Evolutionary conservation across 2,797 vertebrate genomes (phyloP).

Genomic region (Nyctibius grandis): DNA sequence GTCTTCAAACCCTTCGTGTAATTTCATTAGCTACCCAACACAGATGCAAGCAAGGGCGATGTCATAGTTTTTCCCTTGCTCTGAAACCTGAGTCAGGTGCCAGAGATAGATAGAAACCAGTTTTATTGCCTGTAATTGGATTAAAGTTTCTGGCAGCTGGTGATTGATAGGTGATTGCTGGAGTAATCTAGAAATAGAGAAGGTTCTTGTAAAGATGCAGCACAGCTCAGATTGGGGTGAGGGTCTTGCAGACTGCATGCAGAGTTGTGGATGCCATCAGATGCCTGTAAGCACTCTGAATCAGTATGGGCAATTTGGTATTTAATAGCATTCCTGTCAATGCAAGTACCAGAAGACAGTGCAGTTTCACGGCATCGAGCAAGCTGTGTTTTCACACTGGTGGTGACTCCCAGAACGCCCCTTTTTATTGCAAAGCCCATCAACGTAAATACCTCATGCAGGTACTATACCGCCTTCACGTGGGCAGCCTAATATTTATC

Average conservation of each 20-base stretch:
- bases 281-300: not conserved
- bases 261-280: not conserved
- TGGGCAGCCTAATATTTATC: not conserved
- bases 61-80: conserved; percentile 74
- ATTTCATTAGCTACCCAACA: conserved; percentile 72
- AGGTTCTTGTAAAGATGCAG: not conserved
- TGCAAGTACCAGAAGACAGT: not conserved
- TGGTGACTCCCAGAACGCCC: not conserved
- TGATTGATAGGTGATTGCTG: conserved; percentile 66
- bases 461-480: not conserved
- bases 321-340: not conserved
- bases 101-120: conserved; percentile 76
- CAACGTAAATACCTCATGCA: not conserved
- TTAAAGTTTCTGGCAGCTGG: conserved; percentile 70
- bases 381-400: not conserved
- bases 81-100: conserved; percentile 75
- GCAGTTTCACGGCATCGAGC: not conserved
- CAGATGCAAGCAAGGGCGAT: conserved; percentile 74
- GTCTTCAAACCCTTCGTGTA: conserved; percentile 71
- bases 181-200: conserved; percentile 62
- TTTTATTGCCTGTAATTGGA: conserved; percentile 77
- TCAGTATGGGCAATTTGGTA: not conserved
- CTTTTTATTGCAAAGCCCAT: not conserved
- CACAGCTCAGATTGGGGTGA: not conserved
- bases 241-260: not conserved